Evolutionary conservation across 1,140 invertebrate species (phyloP).

Genomic region (honey bee (Apis mellifera)): Amel_HAv3.1 CM009945.2:4935501-4936000

Average conservation of each 20-base stretch:
- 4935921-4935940: constrained; percentile 90
- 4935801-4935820: neutral
- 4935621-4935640: constrained; percentile 11
- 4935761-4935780: neutral
- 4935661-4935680: constrained; percentile 1
- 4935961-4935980: constrained; percentile 87
- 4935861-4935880: constrained; percentile 55
- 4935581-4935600: neutral
- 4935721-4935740: neutral
- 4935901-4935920: constrained; percentile 90
- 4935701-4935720: neutral
- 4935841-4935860: constrained; percentile 17
- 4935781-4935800: neutral
- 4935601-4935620: neutral
- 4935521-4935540: neutral
- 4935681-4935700: no score
- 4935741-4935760: neutral
- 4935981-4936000: constrained; percentile 88
- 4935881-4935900: constrained; percentile 84
- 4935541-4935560: constrained; percentile 53
- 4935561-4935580: constrained; percentile 44
- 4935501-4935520: no score
- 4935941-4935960: constrained; percentile 90
- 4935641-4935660: constrained; percentile 48
- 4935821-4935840: neutral